Base-by-base conservation (phyloP, 1,140 invertebrate genomes). In the Bradynema listronoti region DNA sequence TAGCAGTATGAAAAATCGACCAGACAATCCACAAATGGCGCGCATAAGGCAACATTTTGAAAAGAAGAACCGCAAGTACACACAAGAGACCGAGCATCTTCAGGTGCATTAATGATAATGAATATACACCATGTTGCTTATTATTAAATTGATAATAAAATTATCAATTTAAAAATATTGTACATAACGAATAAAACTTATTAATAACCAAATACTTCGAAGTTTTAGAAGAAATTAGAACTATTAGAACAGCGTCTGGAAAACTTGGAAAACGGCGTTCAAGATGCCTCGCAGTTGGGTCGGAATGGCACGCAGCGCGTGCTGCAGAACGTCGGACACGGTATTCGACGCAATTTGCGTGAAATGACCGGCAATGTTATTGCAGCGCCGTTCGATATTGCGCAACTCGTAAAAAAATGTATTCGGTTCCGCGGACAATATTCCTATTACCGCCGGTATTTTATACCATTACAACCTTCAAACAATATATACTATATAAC, bases 271-370 rank as follows among this genome's bases (percentile, higher is more conserved):
- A 60, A 50, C 24, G 36, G 58, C 2, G 45, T 41, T 7, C 49
- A 52, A 24, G n/a, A n/a, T n/a, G n/a, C n/a, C n/a, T n/a, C n/a
- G n/a, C 36, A 60, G n/a, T 42, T 56, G 7, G 53, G 58, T 42
- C 27, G 58, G 24, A 11, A 61, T 5, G 59, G 25, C 7, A 60
- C 24, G 1, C 58, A 71, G 24, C 68, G 49, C 61, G 19, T 63
- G 22, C 34, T 75, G 4, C 67, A 74, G 22, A 75, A 74, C 58
- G 64, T 69, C 24, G 67, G 67, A 43, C 63, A 75, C 54, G 67
- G 70, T 45, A 69, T 68, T 9, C 27, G 58, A 19, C 59, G 43
- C 19, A 66, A 66, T 43, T 36, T 67, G 27, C 64, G 53, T 27
- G 58, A 56, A 34, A 66, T 70, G 52, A 58, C 57, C 4, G 69